These are phyloP conservation scores for Neomicropteryx cornuta DNA, from an alignment of 1,140 invertebrate species.

Conservation along the genomic window DNA sequence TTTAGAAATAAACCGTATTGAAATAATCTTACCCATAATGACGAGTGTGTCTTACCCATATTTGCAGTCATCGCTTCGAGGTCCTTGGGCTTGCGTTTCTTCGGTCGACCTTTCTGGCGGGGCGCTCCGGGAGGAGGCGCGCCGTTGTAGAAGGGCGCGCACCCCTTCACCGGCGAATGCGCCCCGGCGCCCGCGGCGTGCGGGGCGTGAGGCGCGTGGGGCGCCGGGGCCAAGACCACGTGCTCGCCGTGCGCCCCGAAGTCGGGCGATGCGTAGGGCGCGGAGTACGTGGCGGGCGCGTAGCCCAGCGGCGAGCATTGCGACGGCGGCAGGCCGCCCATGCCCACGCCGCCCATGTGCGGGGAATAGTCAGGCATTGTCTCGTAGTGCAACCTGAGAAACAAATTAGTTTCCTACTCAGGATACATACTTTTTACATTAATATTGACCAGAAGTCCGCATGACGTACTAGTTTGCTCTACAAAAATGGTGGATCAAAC, in stretches of 20 bases:
- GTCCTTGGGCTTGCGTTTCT: slow-evolving; percentile 85
- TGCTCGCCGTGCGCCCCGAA: slow-evolving; percentile 6
- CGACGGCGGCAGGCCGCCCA: slow-evolving; percentile 44
- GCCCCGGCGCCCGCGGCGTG: slow-evolving; percentile 40
- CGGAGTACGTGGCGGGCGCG: slow-evolving; percentile 33
- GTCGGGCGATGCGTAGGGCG: slow-evolving; percentile 7
- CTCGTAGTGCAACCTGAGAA: slow-evolving; percentile 65
- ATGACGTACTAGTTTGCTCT: too few species aligned
- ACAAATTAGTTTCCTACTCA: background rate
- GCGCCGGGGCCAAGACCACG: slow-evolving; percentile 25
- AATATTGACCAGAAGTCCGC: too few species aligned
- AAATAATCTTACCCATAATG: too few species aligned
- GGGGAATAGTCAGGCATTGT: slow-evolving; percentile 45
- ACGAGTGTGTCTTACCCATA: slow-evolving; percentile 73
- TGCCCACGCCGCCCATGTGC: slow-evolving; percentile 40
- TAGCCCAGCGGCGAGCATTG: slow-evolving; percentile 47
- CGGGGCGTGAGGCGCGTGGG: slow-evolving; percentile 39
- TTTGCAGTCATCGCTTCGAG: slow-evolving; percentile 73
- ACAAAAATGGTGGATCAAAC: too few species aligned
- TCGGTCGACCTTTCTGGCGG: slow-evolving; percentile 80
- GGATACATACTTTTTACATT: background rate
- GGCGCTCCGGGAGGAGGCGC: slow-evolving; percentile 44
- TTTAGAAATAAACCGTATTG: too few species aligned
- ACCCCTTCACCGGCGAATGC: slow-evolving; percentile 56
- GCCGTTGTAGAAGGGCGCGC: slow-evolving; percentile 51